Conservation (phyloP, 2,797 vertebrate genomes). For the Thunnus albacares region DNA sequence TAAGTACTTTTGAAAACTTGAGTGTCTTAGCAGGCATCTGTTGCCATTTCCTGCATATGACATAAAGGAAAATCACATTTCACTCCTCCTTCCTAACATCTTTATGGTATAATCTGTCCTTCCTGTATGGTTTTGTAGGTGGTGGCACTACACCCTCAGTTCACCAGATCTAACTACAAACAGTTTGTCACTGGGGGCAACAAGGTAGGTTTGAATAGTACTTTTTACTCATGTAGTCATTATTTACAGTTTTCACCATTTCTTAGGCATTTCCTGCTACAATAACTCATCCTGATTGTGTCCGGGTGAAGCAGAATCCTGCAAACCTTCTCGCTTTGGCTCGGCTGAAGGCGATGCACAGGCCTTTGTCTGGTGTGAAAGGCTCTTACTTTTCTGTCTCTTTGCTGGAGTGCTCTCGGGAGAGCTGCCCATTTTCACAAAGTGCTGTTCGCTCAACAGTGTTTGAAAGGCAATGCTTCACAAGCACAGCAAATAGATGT, state of each 20-base stretch:
- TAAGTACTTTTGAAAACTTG: constrained; percentile 79
- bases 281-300: constrained; percentile 67
- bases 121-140: constrained; percentile 74
- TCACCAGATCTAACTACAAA: constrained; percentile 95
- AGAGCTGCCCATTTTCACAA: constrained; percentile 87
- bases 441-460: constrained; percentile 84
- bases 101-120: background rate
- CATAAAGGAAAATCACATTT: background rate
- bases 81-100: background rate
- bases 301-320: constrained; percentile 62
- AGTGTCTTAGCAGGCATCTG: background rate
- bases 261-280: constrained; percentile 43
- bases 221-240: constrained; percentile 34
- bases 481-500: constrained; percentile 84
- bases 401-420: constrained; percentile 80
- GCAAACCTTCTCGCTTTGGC: constrained; percentile 63
- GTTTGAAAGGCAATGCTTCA: constrained; percentile 85
- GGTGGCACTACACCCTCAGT: constrained; percentile 95
- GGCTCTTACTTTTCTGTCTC: constrained; percentile 82
- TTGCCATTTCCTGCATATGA: background rate
- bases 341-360: constrained; percentile 50
- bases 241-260: constrained; percentile 39
- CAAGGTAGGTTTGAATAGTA: constrained; percentile 88
- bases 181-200: constrained; percentile 98
- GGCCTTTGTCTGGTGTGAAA: constrained; percentile 80